Conservation (phyloP, 2,888 invertebrate species). For the Ecdyonurus torrentis region DNA sequence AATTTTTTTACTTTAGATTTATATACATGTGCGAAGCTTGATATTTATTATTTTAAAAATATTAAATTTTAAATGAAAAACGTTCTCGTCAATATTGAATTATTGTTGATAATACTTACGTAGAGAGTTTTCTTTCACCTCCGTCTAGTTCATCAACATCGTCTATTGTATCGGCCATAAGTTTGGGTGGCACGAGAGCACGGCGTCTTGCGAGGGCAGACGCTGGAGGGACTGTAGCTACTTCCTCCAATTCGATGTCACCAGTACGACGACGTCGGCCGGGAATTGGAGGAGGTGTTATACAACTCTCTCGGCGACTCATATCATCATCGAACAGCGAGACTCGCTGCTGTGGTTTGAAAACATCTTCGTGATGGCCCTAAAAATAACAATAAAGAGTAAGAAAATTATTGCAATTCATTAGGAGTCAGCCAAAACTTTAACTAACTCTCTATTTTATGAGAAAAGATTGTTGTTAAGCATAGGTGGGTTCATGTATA, state of each 20-base stretch:
- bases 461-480: too few relatives aligned
- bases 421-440: not conserved
- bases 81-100: too few relatives aligned
- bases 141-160: conserved; percentile 15
- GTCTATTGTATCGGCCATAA: conserved; percentile 20
- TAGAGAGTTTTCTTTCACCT: conserved; percentile 7
- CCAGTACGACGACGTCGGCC: not conserved
- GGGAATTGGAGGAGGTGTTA: not conserved
- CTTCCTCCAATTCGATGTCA: conserved; percentile 12
- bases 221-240: conserved; percentile 23
- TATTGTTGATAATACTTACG: too few relatives aligned
- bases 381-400: not conserved
- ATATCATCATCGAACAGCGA: not conserved
- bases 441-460: too few relatives aligned
- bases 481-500: too few relatives aligned
- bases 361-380: conserved; percentile 8
- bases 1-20: too few relatives aligned
- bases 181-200: conserved; percentile 27
- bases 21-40: too few relatives aligned
- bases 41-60: too few relatives aligned
- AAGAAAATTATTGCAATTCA: not conserved
- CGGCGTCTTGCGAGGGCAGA: conserved; percentile 24
- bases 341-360: conserved; percentile 4
- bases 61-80: too few relatives aligned
- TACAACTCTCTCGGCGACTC: not conserved